Evolutionary conservation across 2,888 invertebrate species (phyloP).

Genomic region (Nasonovia ribisnigri): DNA sequence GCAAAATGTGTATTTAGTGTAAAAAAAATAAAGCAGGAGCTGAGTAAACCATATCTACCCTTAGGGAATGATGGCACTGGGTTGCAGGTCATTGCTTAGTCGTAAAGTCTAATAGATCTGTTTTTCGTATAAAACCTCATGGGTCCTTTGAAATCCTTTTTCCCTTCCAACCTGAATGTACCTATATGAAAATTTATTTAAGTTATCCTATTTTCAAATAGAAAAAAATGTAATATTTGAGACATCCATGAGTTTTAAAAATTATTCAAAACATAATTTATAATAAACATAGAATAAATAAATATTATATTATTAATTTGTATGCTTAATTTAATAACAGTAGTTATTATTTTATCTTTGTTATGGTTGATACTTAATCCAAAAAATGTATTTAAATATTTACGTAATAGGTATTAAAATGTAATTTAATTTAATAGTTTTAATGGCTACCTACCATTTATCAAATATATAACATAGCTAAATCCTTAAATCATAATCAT

Average conservation of each 20-base stretch:
- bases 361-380: neutral
- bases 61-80: conserved; percentile 41
- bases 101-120: conserved; percentile 62
- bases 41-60: conserved; percentile 51
- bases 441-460: neutral
- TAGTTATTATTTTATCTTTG: neutral
- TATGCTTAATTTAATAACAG: neutral
- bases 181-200: conserved; percentile 16
- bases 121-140: conserved; percentile 37
- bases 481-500: neutral
- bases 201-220: neutral
- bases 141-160: conserved; percentile 56
- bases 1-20: conserved; percentile 23
- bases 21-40: conserved; percentile 28
- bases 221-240: conserved; percentile 33
- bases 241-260: neutral
- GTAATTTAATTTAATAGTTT: neutral
- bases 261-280: neutral
- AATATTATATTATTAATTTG: neutral
- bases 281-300: neutral
- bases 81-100: conserved; percentile 54
- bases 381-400: neutral
- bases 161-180: conserved; percentile 7
- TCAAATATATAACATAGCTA: neutral
- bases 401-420: neutral